phyloP scores from a whole-genome alignment of 2,888 invertebrate genomes.

The Herminia tarsipennalis region DNA sequence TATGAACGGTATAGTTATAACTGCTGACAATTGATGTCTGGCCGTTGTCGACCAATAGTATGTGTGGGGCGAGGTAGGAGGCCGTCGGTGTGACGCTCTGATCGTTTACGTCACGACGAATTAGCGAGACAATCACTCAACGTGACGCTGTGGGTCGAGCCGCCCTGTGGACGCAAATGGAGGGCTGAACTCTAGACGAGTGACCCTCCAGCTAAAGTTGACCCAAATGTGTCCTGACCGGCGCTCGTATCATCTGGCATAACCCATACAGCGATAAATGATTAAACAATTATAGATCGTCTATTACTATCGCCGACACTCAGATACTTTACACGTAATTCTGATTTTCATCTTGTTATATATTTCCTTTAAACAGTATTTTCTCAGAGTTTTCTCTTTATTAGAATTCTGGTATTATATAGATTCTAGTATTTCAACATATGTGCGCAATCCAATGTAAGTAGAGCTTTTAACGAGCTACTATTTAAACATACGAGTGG shows the following conservation, averaged over 20 bases:
- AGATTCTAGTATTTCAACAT: slow-evolving; percentile 31
- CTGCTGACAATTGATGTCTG: slow-evolving; percentile 38
- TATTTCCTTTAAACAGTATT: too few species aligned
- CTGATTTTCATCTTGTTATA: too few species aligned
- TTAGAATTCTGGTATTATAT: slow-evolving; percentile 22
- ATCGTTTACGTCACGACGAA: slow-evolving; percentile 61
- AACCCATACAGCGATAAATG: slow-evolving; percentile 22
- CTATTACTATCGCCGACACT: slow-evolving; percentile 15
- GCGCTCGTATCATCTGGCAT: slow-evolving; percentile 32
- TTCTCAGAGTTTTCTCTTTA: too few species aligned
- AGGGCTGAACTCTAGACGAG: slow-evolving; percentile 66
- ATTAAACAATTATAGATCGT: slow-evolving; percentile 29
- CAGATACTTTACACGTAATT: slow-evolving; percentile 10
- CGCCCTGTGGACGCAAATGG: slow-evolving; percentile 66
- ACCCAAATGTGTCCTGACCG: slow-evolving; percentile 54
- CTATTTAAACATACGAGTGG: slow-evolving; percentile 56
- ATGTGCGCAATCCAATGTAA: slow-evolving; percentile 22
- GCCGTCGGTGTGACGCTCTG: slow-evolving; percentile 40
- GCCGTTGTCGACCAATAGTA: slow-evolving; percentile 40
- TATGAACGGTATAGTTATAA: slow-evolving; percentile 16
- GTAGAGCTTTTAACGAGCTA: slow-evolving; percentile 47
- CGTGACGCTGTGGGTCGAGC: slow-evolving; percentile 60
- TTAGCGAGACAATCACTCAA: slow-evolving; percentile 79
- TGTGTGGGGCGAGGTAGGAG: slow-evolving; percentile 19
- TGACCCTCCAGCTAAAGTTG: slow-evolving; percentile 57